Evolutionary conservation across 2,113 vertebrate species (phyloP), one percentile per base, ranked within the genome.

Genomic region (Elachura formosa): DNA sequence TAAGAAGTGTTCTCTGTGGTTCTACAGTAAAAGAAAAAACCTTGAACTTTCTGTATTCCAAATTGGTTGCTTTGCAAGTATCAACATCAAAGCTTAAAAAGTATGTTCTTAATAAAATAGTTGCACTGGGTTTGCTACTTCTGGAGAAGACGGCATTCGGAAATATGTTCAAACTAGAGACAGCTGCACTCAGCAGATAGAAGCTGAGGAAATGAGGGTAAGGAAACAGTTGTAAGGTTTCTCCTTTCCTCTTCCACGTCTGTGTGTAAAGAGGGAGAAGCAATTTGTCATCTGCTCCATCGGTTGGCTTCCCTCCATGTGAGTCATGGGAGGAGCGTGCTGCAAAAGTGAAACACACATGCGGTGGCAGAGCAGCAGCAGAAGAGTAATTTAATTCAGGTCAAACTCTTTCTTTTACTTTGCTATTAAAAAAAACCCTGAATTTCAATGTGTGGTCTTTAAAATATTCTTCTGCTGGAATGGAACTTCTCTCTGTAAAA

Each of bases 401-500:
- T 1, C 38, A 86, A 81, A 54, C 29, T 54, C 5, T 18, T 52
- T 34, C 3, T 59, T 89, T 69, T 56, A 16, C 1, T 2, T 46
- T 83, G 63, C 5, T 69, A 22, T 67, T n/a, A n/a, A 16, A 46
- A 41, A 67, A 61, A 26, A 1, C 1, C 4, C 36, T 51, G 71
- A 21, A 51, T 64, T 72, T 85, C 14, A 31, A 23, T 84, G 91
- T 58, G 29, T 72, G 18, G 58, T 66, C 23, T 92, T 78, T 45
- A 54, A 58, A 76, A 21, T 68, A 84, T 45, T 76, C 40, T 93
- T 87, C 80, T 80, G 6, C 74, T 48, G 76, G 69, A 78, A 97
- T 97, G 96, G 95, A 97, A 92, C 95, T 97, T 78, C 96, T 97
- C 11, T 96, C 81, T 72, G 40, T 97, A 49, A 96, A 97, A 97